phyloP scores from a whole-genome alignment of 2,113 vertebrate species.

The Solea senegalensis region DNA sequence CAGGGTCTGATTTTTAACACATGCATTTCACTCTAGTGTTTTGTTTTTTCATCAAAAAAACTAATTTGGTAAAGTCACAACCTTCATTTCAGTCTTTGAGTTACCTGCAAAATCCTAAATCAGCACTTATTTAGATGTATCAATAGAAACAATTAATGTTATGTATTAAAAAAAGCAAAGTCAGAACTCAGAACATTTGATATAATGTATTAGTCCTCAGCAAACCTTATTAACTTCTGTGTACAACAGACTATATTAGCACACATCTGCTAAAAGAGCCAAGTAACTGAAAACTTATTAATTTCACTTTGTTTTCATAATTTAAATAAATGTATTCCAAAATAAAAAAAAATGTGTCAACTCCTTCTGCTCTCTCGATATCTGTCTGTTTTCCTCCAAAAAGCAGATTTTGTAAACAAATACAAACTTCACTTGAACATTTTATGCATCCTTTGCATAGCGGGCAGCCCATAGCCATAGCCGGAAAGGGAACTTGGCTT shows the following conservation, averaged over 20 bases:
- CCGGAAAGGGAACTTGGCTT: no score
- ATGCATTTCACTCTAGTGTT: conserved; percentile 3
- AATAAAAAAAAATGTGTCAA: background rate
- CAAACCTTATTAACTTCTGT: background rate
- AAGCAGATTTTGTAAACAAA: conserved; percentile 54
- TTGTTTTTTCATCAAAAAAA: conserved; percentile 10
- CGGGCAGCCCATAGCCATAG: no score
- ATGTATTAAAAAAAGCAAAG: background rate
- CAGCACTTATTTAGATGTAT: background rate
- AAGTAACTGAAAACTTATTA: background rate
- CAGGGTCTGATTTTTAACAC: background rate
- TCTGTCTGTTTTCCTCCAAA: background rate
- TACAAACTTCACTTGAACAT: background rate
- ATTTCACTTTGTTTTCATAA: background rate
- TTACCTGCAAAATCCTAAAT: background rate
- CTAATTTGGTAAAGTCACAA: background rate
- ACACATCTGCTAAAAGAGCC: background rate
- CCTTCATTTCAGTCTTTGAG: background rate
- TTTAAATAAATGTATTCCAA: background rate
- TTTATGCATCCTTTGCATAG: no score
- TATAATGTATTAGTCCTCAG: background rate
- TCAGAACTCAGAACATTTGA: background rate
- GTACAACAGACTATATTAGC: background rate
- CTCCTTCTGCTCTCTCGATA: background rate
- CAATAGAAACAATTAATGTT: background rate